phyloP scores from a whole-genome alignment of 2,888 invertebrate species.

The Dolomedes plantarius region DNA sequence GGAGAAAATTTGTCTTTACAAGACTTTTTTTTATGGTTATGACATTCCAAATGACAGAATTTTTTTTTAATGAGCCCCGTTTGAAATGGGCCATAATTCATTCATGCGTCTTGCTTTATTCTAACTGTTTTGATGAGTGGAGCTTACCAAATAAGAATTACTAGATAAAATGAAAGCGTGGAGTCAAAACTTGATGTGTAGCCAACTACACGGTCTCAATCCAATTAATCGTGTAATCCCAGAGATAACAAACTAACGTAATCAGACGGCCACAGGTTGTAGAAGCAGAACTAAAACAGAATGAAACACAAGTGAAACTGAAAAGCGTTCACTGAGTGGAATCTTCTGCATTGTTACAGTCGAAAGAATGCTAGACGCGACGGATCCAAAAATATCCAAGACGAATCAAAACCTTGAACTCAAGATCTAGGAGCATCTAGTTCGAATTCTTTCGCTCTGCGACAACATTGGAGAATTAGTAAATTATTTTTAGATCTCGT shows the following conservation, averaged over 20 bases:
- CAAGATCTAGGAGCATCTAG: neutral
- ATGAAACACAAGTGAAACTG: neutral
- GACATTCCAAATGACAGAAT: no score
- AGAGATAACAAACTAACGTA: neutral
- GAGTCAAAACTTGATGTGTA: neutral
- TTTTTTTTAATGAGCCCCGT: no score
- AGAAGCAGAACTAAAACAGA: neutral
- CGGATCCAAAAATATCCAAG: neutral
- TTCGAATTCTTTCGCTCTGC: neutral
- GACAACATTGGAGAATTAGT: neutral
- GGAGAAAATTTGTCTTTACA: neutral
- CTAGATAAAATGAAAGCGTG: neutral
- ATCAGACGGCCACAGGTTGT: neutral
- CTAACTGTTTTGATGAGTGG: no score
- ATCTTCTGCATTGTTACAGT: neutral
- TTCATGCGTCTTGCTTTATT: no score
- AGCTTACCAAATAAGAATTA: no score
- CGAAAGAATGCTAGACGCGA: neutral
- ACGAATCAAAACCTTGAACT: neutral
- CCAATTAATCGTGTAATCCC: neutral
- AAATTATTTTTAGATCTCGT: slow-evolving; percentile 2
- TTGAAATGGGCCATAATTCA: no score
- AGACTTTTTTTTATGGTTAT: neutral
- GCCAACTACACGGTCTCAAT: neutral
- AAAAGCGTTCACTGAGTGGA: neutral